phyloP scores from a whole-genome alignment of 2,113 vertebrate genomes.

The Pungitius pungitius region DNA sequence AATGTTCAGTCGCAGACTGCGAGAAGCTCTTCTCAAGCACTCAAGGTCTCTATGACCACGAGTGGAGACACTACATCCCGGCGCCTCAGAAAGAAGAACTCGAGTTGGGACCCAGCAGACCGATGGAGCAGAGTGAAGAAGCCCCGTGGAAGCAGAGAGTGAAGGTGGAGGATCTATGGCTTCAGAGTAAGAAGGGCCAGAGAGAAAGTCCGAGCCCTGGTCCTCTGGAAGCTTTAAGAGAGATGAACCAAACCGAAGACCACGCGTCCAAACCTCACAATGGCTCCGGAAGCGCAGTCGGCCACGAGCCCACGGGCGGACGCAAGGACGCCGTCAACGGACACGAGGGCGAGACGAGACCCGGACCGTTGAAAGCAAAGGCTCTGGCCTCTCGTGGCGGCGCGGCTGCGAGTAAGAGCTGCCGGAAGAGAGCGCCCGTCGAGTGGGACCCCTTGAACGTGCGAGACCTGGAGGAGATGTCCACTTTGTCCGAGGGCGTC shows the following conservation, averaged over 20 bases:
- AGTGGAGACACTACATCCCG: conserved; percentile 89
- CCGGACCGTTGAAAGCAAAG: neutral
- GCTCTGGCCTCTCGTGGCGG: neutral
- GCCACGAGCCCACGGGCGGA: neutral
- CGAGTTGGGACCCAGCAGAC: conserved; percentile 9
- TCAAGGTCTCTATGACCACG: conserved; percentile 87
- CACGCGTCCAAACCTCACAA: neutral
- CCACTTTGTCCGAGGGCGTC: conserved; percentile 50
- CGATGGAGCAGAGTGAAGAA: conserved; percentile 49
- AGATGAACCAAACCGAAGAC: neutral
- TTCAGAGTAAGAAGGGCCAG: conserved; percentile 58
- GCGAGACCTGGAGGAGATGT: conserved; percentile 26
- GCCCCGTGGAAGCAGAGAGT: conserved; percentile 81
- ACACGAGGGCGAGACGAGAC: conserved; percentile 8
- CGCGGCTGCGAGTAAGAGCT: conserved; percentile 2
- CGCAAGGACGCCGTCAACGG: conserved; percentile 54
- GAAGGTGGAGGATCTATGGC: conserved; percentile 71
- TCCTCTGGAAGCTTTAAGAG: neutral
- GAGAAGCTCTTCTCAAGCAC: conserved; percentile 84
- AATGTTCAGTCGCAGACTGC: conserved; percentile 89
- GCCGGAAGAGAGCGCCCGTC: neutral
- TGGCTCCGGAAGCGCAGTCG: neutral
- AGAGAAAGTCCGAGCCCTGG: conserved; percentile 19
- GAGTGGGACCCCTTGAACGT: conserved; percentile 59
- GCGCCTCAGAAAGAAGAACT: conserved; percentile 56